Evolutionary conservation across 2,888 invertebrate species (phyloP), one percentile per base, ranked within the genome.

Genomic region (Sycophila texana): DNA sequence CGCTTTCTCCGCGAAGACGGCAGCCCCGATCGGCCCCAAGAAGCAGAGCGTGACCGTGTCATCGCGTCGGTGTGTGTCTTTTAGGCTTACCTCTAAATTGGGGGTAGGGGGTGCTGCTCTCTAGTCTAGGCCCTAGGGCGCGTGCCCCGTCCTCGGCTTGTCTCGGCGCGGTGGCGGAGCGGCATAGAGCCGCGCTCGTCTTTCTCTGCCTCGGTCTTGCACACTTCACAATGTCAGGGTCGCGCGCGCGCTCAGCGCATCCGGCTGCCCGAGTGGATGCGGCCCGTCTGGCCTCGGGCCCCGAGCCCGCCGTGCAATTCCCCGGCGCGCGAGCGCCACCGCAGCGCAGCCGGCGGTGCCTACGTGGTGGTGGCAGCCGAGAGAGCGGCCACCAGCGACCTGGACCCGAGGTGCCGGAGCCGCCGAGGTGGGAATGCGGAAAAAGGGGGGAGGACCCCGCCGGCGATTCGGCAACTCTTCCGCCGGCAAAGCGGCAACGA

Each of bases 251-350:
- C 68, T 74, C 74, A 74, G 74, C 87, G 89, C 90, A 89, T 89
- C 89, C 90, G 87, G 86, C 86, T 86, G 86, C 88, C 86, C 85
- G 87, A 87, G 88, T 88, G 90, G 89, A 89, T 88, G 89, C 87
- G 89, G 87, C 88, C 87, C 88, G 88, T 89, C 89, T 89, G 88
- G 39, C 39, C 13, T 22, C 20, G 60, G 14, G 60, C 22, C 26
- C 12, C 22, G 60, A 12, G 22, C 7, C 26, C 20, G 10, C 22
- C 58, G 20, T 65, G 70, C 70, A 66, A 65, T 71, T 71, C 71
- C 71, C 68, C 74, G 22, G 22, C 53, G 55, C 55, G 47, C 71
- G 30, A 84, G 80, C 84, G 87, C 16, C n/a, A 55, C n/a, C 16
- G 55, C 39, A 30, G 30, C 30, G 53, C 60, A 16, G 51, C 22